A percentile compares a stretch with the other conserved stretches of the same genome.
Conservation (phyloP, 1,140 invertebrate genomes). For the Drosophila neocordata region DNA sequence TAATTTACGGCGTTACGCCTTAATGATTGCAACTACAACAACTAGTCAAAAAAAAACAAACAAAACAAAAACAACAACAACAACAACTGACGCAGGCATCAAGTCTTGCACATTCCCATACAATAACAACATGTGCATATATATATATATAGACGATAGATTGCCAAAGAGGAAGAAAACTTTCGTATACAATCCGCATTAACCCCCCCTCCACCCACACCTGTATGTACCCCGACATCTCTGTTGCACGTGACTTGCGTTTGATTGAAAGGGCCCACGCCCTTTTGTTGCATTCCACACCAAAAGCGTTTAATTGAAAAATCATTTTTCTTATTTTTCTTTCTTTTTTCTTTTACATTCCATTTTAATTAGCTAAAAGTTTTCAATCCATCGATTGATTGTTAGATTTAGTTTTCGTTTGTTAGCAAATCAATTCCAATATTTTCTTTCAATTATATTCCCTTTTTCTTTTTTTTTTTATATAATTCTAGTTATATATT, state of each 20-base stretch:
- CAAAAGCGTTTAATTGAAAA: slow-evolving; percentile 26
- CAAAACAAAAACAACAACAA: not conserved
- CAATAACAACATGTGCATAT: slow-evolving; percentile 25
- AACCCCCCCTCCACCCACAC: not conserved
- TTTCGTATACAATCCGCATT: not conserved
- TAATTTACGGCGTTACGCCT: slow-evolving; percentile 76
- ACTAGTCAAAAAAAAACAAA: slow-evolving; percentile 30
- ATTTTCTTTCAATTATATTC: too few species aligned
- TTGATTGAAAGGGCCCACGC: slow-evolving; percentile 50
- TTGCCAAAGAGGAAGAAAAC: not conserved
- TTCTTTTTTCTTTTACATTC: not conserved
- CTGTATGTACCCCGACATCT: not conserved
- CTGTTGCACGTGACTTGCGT: slow-evolving; percentile 43
- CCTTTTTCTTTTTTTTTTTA: too few species aligned
- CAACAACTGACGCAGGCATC: slow-evolving; percentile 39
- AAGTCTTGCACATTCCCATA: slow-evolving; percentile 58
- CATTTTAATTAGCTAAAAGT: not conserved
- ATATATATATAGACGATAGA: slow-evolving; percentile 2
- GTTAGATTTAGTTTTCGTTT: too few species aligned
- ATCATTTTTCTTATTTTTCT: too few species aligned
- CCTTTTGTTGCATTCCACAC: slow-evolving; percentile 53
- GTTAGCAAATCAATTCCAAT: too few species aligned
- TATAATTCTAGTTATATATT: too few species aligned
- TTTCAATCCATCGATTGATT: too few species aligned
- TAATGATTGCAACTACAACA: slow-evolving; percentile 67